These are phyloP conservation scores for Sitobion miscanthi DNA, from an alignment of 1,140 invertebrate genomes.

Conservation along the genomic window DNA sequence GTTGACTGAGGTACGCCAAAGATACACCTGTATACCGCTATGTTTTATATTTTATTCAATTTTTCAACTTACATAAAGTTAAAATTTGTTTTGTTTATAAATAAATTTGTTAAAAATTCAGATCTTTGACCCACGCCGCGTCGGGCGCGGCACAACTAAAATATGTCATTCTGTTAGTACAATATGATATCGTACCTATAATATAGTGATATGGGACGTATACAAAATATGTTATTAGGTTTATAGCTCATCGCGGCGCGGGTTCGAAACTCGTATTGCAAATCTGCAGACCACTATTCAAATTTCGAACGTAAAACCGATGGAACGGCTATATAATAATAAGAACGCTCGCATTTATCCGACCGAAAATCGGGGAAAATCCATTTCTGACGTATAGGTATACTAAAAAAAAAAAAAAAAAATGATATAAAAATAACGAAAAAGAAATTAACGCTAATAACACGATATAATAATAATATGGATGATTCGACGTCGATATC, in stretches of 20 bases:
- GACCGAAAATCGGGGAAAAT: constrained; percentile 7
- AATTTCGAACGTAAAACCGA: background rate
- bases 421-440: background rate
- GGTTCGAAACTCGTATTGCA: constrained; percentile 11
- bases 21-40: too few relatives aligned
- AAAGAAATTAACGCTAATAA: background rate
- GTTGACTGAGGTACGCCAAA: too few relatives aligned
- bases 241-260: background rate
- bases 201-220: too few relatives aligned
- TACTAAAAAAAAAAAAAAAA: background rate
- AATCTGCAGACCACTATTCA: background rate
- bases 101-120: too few relatives aligned
- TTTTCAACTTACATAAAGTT: too few relatives aligned
- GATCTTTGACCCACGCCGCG: too few relatives aligned
- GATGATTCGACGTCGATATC: background rate
- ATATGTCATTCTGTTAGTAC: too few relatives aligned
- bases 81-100: too few relatives aligned
- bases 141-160: too few relatives aligned
- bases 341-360: background rate
- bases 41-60: too few relatives aligned
- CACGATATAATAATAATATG: background rate
- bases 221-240: background rate
- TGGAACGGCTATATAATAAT: background rate
- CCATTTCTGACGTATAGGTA: background rate
- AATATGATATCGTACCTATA: background rate